phyloP scores from a whole-genome alignment of 2,888 invertebrate species.

The Idaea dimidiata region DNA sequence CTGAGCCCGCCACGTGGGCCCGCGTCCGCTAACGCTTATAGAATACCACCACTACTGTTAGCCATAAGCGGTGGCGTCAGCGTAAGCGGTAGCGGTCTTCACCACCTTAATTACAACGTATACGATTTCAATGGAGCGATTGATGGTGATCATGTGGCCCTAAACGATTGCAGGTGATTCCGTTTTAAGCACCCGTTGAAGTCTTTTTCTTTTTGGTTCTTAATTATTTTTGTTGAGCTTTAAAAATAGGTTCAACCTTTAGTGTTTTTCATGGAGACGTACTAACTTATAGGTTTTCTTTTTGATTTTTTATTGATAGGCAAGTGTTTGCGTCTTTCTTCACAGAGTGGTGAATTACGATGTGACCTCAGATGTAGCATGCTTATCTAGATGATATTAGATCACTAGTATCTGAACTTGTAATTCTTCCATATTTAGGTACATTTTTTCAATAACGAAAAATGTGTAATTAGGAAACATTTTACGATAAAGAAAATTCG shows the following conservation, averaged over 20 bases:
- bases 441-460: not conserved
- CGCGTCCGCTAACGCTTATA: constrained; percentile 49
- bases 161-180: constrained; percentile 47
- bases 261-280: not conserved
- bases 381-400: not conserved
- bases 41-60: constrained; percentile 39
- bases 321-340: too few species aligned
- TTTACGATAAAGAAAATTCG: not conserved
- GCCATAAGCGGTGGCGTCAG: constrained; percentile 21
- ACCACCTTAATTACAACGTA: constrained; percentile 60
- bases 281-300: not conserved
- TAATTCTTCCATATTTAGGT: too few species aligned
- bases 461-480: too few species aligned
- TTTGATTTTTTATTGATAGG: too few species aligned
- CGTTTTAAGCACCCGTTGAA: constrained; percentile 34
- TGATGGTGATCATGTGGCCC: constrained; percentile 51
- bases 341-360: too few species aligned
- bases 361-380: too few species aligned
- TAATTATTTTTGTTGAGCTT: not conserved
- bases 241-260: not conserved
- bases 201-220: constrained; percentile 27
- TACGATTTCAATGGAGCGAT: constrained; percentile 64
- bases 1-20: constrained; percentile 66
- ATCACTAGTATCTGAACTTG: not conserved
- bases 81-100: not conserved